These are phyloP conservation scores for Adelges cooleyi DNA, from an alignment of 1,140 invertebrate species.

Conservation along the genomic window DNA sequence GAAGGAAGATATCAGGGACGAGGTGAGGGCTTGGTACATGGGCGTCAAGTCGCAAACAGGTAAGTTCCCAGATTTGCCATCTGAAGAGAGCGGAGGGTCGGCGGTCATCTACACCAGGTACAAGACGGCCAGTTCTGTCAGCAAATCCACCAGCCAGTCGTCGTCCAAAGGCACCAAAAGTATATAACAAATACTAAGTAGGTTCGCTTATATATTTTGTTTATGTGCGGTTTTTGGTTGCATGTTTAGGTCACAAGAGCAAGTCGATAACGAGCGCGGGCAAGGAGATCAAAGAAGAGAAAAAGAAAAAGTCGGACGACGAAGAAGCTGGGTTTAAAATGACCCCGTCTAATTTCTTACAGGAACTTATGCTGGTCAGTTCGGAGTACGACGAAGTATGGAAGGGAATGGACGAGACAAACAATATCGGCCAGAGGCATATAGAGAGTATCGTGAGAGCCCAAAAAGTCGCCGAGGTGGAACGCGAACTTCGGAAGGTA, in stretches of 20 bases:
- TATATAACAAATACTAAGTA: conserved; percentile 37
- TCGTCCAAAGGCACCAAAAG: conserved; percentile 67
- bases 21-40: conserved; percentile 74
- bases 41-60: conserved; percentile 66
- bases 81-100: conserved; percentile 79
- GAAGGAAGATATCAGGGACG: conserved; percentile 69
- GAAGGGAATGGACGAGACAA: conserved; percentile 63
- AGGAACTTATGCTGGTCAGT: conserved; percentile 41
- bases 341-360: conserved; percentile 42
- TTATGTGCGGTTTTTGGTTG: too few relatives aligned
- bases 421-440: conserved; percentile 55
- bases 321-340: conserved; percentile 45
- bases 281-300: conserved; percentile 42
- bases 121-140: conserved; percentile 45
- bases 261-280: conserved; percentile 8
- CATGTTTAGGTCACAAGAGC: conserved; percentile 10
- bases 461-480: conserved; percentile 71
- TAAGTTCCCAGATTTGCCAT: conserved; percentile 80
- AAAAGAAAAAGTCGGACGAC: conserved; percentile 48
- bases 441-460: conserved; percentile 70
- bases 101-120: conserved; percentile 65
- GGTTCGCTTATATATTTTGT: too few relatives aligned
- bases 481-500: conserved; percentile 64
- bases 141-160: conserved; percentile 54
- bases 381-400: conserved; percentile 60